A percentile compares a stretch with the other conserved stretches of the same genome.
phyloP scores from a whole-genome alignment of 2,888 invertebrate genomes.

The Drosophila parthenogenetica region DNA sequence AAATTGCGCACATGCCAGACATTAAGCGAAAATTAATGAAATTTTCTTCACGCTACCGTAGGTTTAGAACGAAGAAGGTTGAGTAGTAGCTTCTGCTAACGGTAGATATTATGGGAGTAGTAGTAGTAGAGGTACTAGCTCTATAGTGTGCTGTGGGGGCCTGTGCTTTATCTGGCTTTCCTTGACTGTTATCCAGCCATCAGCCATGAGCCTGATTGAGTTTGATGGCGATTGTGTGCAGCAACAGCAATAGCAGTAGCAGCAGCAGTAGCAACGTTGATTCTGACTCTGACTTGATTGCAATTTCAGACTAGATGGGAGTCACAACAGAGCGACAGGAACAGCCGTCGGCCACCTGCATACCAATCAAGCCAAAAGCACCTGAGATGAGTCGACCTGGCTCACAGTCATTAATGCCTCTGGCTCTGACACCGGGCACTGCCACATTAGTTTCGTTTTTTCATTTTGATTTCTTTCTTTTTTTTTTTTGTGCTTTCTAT shows the following conservation, averaged over 20 bases:
- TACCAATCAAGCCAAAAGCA: slow-evolving; percentile 65
- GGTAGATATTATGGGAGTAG: not conserved
- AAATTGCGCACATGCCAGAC: slow-evolving; percentile 79
- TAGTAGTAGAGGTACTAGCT: not conserved
- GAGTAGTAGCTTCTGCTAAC: not conserved
- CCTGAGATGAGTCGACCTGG: slow-evolving; percentile 31
- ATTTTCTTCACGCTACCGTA: slow-evolving; percentile 58
- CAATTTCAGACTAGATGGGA: slow-evolving; percentile 55
- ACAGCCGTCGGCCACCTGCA: slow-evolving; percentile 55
- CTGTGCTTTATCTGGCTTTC: slow-evolving; percentile 38
- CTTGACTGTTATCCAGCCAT: slow-evolving; percentile 56
- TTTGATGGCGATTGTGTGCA: slow-evolving; percentile 79
- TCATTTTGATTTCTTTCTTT: not conserved
- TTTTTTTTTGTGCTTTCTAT: not conserved
- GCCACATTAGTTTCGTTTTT: slow-evolving; percentile 59
- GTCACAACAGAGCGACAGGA: slow-evolving; percentile 26
- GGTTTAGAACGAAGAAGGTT: slow-evolving; percentile 33
- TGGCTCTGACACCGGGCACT: slow-evolving; percentile 45
- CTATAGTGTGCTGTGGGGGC: slow-evolving; percentile 18
- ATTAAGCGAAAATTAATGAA: slow-evolving; percentile 81
- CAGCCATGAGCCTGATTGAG: slow-evolving; percentile 75
- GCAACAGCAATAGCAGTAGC: slow-evolving; percentile 30
- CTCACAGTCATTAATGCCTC: slow-evolving; percentile 55
- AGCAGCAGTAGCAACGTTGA: slow-evolving; percentile 38
- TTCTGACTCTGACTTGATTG: slow-evolving; percentile 66